phyloP scores from a whole-genome alignment of 1,140 invertebrate genomes.

The Drosophila nikananu region DNA sequence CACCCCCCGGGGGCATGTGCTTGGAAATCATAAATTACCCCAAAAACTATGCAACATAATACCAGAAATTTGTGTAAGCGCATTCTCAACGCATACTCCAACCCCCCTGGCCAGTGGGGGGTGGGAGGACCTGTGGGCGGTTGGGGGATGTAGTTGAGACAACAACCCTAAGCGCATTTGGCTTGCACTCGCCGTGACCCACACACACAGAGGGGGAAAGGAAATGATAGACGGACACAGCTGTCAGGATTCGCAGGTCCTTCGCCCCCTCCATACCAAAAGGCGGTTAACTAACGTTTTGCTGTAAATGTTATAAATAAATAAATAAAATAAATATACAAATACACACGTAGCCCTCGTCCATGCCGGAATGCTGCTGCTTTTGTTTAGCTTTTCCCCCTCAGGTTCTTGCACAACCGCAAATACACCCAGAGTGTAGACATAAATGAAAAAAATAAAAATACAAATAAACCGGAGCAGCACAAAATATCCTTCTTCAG shows the following conservation, averaged over 20 bases:
- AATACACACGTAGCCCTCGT: conserved; percentile 18
- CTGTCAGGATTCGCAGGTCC: conserved; percentile 61
- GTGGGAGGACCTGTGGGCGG: not conserved
- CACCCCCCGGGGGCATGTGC: conserved; percentile 49
- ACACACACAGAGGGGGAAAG: not conserved
- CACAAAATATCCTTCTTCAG: conserved; percentile 31
- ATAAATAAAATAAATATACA: conserved; percentile 55
- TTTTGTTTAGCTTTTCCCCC: conserved; percentile 33
- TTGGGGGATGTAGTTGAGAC: not conserved
- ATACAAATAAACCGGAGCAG: conserved; percentile 19
- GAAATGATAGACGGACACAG: conserved; percentile 44
- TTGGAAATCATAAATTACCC: conserved; percentile 80
- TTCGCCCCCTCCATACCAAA: conserved; percentile 11
- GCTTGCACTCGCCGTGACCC: conserved; percentile 51
- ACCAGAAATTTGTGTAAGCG: conserved; percentile 78
- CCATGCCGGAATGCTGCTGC: conserved; percentile 37
- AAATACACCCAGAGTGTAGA: not conserved
- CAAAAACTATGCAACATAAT: conserved; percentile 80
- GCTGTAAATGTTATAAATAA: conserved; percentile 71
- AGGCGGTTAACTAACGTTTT: conserved; percentile 64
- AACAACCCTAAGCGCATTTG: conserved; percentile 72
- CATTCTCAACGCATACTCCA: conserved; percentile 32
- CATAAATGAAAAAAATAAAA: conserved; percentile 1
- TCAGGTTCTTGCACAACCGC: conserved; percentile 1
- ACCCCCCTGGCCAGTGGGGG: not conserved